Percentiles rank a stretch among this genome's conserved stretches.
Conservation (phyloP, 1,140 invertebrate species). For the Trachelipus rathkii region DNA sequence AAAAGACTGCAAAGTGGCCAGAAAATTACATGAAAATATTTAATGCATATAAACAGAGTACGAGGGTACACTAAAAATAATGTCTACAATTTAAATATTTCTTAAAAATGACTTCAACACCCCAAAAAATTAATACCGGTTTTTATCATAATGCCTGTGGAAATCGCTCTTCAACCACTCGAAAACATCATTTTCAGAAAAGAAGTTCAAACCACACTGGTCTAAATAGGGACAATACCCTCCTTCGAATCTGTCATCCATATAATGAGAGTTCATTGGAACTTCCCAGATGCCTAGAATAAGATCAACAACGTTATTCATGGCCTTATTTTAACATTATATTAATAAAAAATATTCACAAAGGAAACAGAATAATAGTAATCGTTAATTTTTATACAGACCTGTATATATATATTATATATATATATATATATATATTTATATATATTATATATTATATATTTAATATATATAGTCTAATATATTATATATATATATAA, state of each 20-base stretch:
- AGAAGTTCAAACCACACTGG: slow-evolving; percentile 86
- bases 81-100: too few relatives aligned
- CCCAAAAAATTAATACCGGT: slow-evolving; percentile 49
- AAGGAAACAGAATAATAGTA: not conserved
- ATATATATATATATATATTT: too few relatives aligned
- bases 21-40: too few relatives aligned
- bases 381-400: not conserved
- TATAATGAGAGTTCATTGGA: slow-evolving; percentile 86
- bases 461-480: too few relatives aligned
- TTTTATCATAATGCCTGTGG: slow-evolving; percentile 75
- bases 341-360: not conserved
- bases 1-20: too few relatives aligned
- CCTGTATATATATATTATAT: too few relatives aligned
- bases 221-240: slow-evolving; percentile 89
- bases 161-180: slow-evolving; percentile 91
- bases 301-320: not conserved
- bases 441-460: too few relatives aligned
- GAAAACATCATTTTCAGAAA: slow-evolving; percentile 63
- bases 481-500: too few relatives aligned
- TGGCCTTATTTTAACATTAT: too few relatives aligned
- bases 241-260: slow-evolving; percentile 74
- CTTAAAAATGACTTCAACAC: too few relatives aligned
- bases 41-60: too few relatives aligned
- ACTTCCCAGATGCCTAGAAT: slow-evolving; percentile 78
- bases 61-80: too few relatives aligned